phyloP scores from a whole-genome alignment of 2,113 vertebrate species.

The Gavia stellata region DNA sequence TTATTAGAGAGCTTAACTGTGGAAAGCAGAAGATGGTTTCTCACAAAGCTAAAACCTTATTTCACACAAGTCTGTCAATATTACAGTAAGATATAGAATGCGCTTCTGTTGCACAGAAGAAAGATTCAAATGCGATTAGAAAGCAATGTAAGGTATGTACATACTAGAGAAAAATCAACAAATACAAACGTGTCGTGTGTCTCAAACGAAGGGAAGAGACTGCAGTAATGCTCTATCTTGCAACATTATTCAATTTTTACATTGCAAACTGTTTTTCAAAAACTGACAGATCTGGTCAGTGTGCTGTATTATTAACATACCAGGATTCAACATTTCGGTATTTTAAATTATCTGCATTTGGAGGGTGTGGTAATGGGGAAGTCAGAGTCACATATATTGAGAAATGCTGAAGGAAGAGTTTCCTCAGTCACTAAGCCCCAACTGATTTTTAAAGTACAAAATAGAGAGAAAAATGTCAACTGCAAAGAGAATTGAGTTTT shows the following conservation, averaged over 20 bases:
- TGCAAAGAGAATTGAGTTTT: not conserved
- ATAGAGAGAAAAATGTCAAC: not conserved
- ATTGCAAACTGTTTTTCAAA: conserved; percentile 1
- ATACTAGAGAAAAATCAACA: not conserved
- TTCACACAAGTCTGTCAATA: not conserved
- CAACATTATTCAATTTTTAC: not conserved
- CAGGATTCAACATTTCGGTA: not conserved
- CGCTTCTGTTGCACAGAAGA: not conserved
- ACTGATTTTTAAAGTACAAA: not conserved
- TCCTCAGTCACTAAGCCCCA: not conserved
- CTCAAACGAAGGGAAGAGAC: not conserved
- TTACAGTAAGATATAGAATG: not conserved
- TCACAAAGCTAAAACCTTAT: not conserved
- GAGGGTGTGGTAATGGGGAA: not conserved
- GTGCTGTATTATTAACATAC: conserved; percentile 51
- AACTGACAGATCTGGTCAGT: not conserved
- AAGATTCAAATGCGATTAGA: not conserved
- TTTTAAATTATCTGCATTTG: not conserved
- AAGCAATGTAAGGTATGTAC: not conserved
- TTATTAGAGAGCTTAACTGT: not conserved
- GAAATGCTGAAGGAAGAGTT: not conserved
- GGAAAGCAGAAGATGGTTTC: not conserved
- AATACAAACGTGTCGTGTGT: not conserved
- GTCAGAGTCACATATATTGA: not conserved
- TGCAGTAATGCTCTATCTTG: not conserved